Base-by-base conservation (phyloP, 2,888 invertebrate genomes). In the Cataglyphis rosenhaueri region DNA sequence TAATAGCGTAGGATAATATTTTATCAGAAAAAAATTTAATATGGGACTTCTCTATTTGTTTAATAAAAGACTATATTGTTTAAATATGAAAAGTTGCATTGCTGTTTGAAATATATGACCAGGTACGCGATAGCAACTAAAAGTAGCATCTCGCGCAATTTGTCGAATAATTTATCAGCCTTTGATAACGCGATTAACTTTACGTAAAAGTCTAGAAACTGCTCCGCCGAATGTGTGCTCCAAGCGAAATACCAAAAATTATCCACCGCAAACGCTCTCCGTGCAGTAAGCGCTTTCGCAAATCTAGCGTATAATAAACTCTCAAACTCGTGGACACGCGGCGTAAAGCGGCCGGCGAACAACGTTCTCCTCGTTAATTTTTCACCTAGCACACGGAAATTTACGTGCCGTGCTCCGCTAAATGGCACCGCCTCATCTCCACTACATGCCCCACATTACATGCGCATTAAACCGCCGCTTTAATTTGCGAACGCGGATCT, bases 231-330 rank as follows among this genome's bases (percentile, higher is more conserved):
- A 2, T 55, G 25, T 32, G 25, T 21, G 25, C 44, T 32, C 44
- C 5, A 18, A 32, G 48, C 35, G 18, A 75, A 18, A 18, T 55
- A 65, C 6, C 15, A 55, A 41, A 76, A 65, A 76, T 65, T 55
- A 76, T 35, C n/a, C n/a, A 32, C 29, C 21, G 38, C 38, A 18
- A 38, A 52, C 9, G 38, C 21, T 48, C n/a, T 48, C n/a, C n/a
- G 18, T 55, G 25, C 62, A 21, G 35, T 29, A 76, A 76, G n/a
- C 38, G 21, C 65, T 65, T 12, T 38, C 55, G n/a, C 65, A 76
- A 65, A 76, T 76, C 15, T 35, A 76, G 55, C 12, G 25, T 55
- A 76, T 55, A 76, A 65, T 65, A 55, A 65, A 76, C 65, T 76
- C 76, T 55, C 38, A 41, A 76, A 76, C 38, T 55, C 38, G 66